Evolutionary conservation across 2,113 vertebrate genomes (phyloP), one percentile per base, ranked within the genome.

Genomic region (Dromas ardeola): DNA sequence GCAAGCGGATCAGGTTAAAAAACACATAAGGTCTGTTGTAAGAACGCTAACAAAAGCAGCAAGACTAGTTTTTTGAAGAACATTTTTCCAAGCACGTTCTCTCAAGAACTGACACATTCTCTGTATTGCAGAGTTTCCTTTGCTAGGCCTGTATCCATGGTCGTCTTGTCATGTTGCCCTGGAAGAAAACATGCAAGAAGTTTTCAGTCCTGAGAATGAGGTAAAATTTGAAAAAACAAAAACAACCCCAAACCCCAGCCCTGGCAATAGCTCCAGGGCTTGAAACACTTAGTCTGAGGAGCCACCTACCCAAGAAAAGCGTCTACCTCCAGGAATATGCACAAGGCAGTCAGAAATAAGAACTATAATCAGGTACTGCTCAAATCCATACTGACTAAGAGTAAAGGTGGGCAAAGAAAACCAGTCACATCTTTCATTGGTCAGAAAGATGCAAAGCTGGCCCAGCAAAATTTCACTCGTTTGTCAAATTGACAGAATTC

Each of bases 1-100:
- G 20, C 26, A 66, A 21, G 36, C 70, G 29, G 23, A 43, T 9
- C 19, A 72, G n/a, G 19, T 58, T 59, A 23, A 78, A 55, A 49
- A 38, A 1, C 45, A 49, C 1, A 0, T 23, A 40, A 53, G 3
- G 11, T 34, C 25, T 74, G 66, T 40, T 67, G 10, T 19, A 59
- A 38, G 19, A 50, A n/a, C 4, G 4, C 13, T 61, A 80, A 56
- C 56, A 83, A 56, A 82, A 65, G 23, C 32, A 70, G 23, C 26
- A 74, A 58, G 61, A 50, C 13, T 5, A 32, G 50, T 25, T 80
- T 66, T 55, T 43, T 25, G 15, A 83, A 83, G 20, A 88, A 50
- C 14, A 32, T 38, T 56, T 86, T 83, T 76, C 55, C 53, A 73
- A 91, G 42, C 23, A n/a, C 14, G 23, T 49, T 78, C 38, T 59